phyloP scores from a whole-genome alignment of 2,797 vertebrate genomes.

The Bryconaethiops microstoma region DNA sequence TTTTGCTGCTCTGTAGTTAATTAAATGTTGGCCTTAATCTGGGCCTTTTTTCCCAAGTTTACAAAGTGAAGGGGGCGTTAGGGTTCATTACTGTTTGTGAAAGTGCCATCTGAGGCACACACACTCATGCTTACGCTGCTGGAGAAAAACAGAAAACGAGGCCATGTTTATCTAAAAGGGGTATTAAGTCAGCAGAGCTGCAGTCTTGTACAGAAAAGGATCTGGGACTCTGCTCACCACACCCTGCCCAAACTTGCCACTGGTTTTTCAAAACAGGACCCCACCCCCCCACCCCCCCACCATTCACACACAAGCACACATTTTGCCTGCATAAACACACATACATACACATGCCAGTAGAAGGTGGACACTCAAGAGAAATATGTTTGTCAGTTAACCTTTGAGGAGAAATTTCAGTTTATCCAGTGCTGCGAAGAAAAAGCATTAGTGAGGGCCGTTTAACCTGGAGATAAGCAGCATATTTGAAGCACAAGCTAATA shows the following conservation, averaged over 20 bases:
- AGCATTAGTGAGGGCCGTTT: constrained; percentile 7
- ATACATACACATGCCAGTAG: constrained; percentile 57
- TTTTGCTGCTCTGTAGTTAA: background rate
- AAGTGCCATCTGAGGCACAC: constrained; percentile 12
- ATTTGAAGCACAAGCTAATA: background rate
- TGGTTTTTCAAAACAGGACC: constrained; percentile 68
- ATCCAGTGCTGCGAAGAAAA: background rate
- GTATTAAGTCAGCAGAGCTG: constrained; percentile 71
- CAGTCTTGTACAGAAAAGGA: constrained; percentile 73
- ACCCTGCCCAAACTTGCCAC: constrained; percentile 70
- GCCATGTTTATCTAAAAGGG: constrained; percentile 70
- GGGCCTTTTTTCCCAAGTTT: background rate
- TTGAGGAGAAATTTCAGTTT: background rate
- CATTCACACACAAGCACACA: constrained; percentile 40
- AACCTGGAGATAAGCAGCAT: background rate
- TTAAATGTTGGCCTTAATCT: constrained; percentile 29
- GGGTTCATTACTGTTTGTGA: constrained; percentile 22
- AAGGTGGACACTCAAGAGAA: constrained; percentile 63
- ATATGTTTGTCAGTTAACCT: background rate
- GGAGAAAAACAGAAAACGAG: constrained; percentile 58
- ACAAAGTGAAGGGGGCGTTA: constrained; percentile 12
- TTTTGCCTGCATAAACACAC: constrained; percentile 1
- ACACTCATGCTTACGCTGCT: background rate
- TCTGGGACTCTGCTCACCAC: constrained; percentile 69
- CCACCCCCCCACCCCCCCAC: constrained; percentile 51